Percentiles rank a stretch among this genome's conserved stretches.
Conservation (phyloP, 2,888 invertebrate genomes). For the Athalia cordata region DNA sequence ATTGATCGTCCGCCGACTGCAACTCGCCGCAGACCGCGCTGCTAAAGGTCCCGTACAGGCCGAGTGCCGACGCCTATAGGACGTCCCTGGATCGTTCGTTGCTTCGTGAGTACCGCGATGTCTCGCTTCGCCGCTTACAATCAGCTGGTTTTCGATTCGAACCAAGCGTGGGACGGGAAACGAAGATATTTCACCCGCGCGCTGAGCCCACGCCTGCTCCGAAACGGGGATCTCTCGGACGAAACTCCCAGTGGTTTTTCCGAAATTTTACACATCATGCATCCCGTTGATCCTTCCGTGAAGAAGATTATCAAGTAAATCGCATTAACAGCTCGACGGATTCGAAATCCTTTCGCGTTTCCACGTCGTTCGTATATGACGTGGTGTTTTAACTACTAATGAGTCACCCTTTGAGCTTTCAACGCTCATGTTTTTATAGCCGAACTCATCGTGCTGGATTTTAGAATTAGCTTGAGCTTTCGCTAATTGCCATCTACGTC, state of each 20-base stretch:
- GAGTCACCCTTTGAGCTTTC: neutral
- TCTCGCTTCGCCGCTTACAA: constrained; percentile 34
- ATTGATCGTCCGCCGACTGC: constrained; percentile 68
- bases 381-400: too few relatives aligned
- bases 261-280: too few relatives aligned
- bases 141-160: constrained; percentile 38
- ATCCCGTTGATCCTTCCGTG: too few relatives aligned
- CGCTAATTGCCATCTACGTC: too few relatives aligned
- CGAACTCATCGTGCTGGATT: neutral
- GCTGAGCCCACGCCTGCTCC: neutral
- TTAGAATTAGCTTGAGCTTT: too few relatives aligned
- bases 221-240: neutral
- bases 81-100: constrained; percentile 17
- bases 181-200: constrained; percentile 22
- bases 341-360: too few relatives aligned
- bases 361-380: too few relatives aligned
- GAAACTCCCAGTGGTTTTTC: too few relatives aligned
- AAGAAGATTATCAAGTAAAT: too few relatives aligned
- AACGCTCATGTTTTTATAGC: neutral
- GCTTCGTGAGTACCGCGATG: constrained; percentile 1
- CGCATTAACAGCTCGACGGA: too few relatives aligned
- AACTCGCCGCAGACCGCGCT: constrained; percentile 56
- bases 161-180: constrained; percentile 28
- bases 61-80: constrained; percentile 35
- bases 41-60: constrained; percentile 72